phyloP scores from a whole-genome alignment of 2,797 vertebrate species.

The Moxostoma hubbsi region DNA sequence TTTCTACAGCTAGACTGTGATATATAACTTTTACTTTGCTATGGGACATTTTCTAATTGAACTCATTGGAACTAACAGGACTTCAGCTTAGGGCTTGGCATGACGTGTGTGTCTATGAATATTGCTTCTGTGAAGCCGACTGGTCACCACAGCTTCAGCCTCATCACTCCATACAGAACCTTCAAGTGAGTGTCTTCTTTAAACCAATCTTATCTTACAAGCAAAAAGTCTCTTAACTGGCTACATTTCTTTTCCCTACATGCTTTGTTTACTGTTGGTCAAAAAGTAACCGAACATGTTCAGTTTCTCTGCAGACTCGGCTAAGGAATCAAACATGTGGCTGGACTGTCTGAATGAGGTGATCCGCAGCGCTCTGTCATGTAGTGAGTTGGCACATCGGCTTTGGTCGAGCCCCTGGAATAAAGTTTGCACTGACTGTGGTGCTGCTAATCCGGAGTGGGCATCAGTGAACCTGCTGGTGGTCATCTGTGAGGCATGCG shows the following conservation, averaged over 20 bases:
- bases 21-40: background rate
- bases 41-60: background rate
- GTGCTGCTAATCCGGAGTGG: constrained; percentile 75
- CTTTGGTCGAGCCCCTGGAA: constrained; percentile 77
- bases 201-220: background rate
- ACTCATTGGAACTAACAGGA: constrained; percentile 49
- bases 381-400: constrained; percentile 72
- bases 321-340: constrained; percentile 71
- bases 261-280: background rate
- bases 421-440: constrained; percentile 78
- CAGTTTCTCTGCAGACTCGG: constrained; percentile 76
- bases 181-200: constrained; percentile 68
- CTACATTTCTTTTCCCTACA: background rate
- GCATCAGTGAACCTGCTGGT: constrained; percentile 79
- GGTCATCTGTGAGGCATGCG: constrained; percentile 78
- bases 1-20: background rate
- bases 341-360: constrained; percentile 64
- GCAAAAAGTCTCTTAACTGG: background rate
- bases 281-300: background rate
- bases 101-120: constrained; percentile 73
- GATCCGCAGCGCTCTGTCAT: constrained; percentile 74
- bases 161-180: constrained; percentile 76
- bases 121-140: constrained; percentile 68
- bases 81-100: constrained; percentile 75
- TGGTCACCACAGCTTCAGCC: constrained; percentile 70